Evolutionary conservation across 2,113 vertebrate species (phyloP).

Genomic region (Strix aluco): DNA sequence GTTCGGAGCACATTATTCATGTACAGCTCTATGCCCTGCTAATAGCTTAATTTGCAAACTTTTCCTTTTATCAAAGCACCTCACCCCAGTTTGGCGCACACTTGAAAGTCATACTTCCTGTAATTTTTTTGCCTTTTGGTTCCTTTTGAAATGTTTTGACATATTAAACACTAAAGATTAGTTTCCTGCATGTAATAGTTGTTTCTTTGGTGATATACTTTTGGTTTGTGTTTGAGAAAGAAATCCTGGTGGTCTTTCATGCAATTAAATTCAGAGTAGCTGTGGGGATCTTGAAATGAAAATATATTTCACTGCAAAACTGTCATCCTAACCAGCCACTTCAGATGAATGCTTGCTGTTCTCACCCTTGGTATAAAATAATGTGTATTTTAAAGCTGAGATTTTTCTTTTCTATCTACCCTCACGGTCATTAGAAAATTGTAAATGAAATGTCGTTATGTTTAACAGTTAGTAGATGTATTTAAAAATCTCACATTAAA

Average conservation of each 20-base stretch:
- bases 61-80: neutral
- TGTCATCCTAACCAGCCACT: neutral
- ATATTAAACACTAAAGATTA: neutral
- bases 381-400: neutral
- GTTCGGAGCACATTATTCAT: neutral
- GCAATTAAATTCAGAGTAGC: conserved; percentile 51
- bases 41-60: neutral
- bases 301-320: neutral
- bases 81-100: neutral
- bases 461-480: neutral
- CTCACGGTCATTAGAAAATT: neutral
- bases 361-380: conserved; percentile 13
- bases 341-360: neutral
- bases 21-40: neutral
- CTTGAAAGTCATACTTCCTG: neutral
- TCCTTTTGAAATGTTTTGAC: conserved; percentile 57
- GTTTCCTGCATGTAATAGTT: neutral
- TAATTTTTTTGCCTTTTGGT: neutral
- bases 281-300: conserved; percentile 39
- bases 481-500: neutral
- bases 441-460: neutral
- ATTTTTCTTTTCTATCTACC: neutral
- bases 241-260: conserved; percentile 29
- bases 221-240: conserved; percentile 30
- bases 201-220: conserved; percentile 3